phyloP scores from a whole-genome alignment of 64 coral and sea anemone species.

The Pachyseris speciosa region DNA sequence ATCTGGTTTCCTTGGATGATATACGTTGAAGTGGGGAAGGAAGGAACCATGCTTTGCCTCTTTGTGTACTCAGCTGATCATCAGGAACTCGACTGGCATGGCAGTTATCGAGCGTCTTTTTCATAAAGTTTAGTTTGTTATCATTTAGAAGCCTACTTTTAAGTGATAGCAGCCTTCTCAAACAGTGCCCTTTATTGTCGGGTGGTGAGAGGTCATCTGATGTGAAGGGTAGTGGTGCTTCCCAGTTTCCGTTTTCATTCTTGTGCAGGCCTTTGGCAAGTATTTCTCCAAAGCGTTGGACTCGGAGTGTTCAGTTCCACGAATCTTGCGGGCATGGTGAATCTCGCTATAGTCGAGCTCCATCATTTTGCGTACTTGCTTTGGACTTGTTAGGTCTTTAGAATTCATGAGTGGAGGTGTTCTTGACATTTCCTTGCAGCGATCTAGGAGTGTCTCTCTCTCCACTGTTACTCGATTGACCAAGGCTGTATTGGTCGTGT shows the following conservation, averaged over 20 bases:
- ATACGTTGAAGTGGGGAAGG: slow-evolving; percentile 45
- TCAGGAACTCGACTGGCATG: slow-evolving; percentile 25
- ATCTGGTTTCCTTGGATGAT: slow-evolving; percentile 29
- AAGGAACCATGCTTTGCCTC: slow-evolving; percentile 44
- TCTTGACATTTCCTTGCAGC: neutral
- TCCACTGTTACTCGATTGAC: slow-evolving; percentile 44
- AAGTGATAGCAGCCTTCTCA: slow-evolving; percentile 25
- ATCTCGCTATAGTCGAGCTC: slow-evolving; percentile 57
- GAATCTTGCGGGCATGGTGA: slow-evolving; percentile 32
- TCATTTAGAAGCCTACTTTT: slow-evolving; percentile 22
- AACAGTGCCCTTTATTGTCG: slow-evolving; percentile 43
- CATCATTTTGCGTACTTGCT: slow-evolving; percentile 55
- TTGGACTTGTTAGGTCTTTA: slow-evolving; percentile 26
- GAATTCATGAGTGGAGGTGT: neutral
- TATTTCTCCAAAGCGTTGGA: slow-evolving; percentile 31
- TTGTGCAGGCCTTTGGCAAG: slow-evolving; percentile 31
- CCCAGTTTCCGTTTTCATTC: slow-evolving; percentile 42
- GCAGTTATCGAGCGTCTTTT: slow-evolving; percentile 37
- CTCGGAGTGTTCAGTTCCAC: neutral
- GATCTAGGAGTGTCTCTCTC: slow-evolving; percentile 1
- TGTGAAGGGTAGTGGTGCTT: slow-evolving; percentile 49
- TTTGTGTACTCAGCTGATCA: neutral
- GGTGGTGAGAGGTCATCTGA: neutral
- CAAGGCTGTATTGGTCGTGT: neutral
- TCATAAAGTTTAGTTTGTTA: slow-evolving; percentile 17